phyloP scores from a whole-genome alignment of 2,113 vertebrate species.

The Phoxinus phoxinus region DNA sequence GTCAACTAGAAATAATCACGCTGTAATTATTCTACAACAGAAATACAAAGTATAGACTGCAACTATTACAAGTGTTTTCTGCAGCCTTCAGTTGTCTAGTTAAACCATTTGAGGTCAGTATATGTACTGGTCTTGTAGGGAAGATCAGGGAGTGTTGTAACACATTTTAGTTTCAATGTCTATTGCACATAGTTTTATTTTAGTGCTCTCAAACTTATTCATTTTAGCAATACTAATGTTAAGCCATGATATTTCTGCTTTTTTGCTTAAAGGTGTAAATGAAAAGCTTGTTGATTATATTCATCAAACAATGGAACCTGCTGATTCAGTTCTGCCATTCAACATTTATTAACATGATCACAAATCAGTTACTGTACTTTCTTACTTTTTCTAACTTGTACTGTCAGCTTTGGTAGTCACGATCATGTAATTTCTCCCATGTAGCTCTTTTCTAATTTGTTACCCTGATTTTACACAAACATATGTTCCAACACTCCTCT shows the following conservation, averaged over 20 bases:
- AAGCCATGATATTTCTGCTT: neutral
- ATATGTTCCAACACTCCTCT: neutral
- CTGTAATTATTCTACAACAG: neutral
- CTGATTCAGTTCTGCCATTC: neutral
- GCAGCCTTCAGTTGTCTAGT: neutral
- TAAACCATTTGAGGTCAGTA: neutral
- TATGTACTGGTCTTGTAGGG: neutral
- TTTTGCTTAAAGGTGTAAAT: no score
- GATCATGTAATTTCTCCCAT: neutral
- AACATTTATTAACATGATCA: neutral
- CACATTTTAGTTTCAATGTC: neutral
- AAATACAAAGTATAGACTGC: neutral
- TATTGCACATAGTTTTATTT: neutral
- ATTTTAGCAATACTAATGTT: neutral
- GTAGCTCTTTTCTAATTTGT: neutral
- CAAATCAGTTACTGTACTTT: neutral
- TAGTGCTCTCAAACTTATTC: neutral
- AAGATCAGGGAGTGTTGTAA: neutral
- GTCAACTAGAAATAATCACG: neutral
- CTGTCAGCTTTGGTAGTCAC: neutral
- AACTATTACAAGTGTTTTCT: neutral
- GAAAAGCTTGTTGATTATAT: no score
- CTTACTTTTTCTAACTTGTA: neutral
- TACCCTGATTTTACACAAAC: neutral
- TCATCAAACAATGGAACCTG: neutral